phyloP scores from a whole-genome alignment of 2,113 vertebrate genomes.

The Australoheros scitulus region DNA sequence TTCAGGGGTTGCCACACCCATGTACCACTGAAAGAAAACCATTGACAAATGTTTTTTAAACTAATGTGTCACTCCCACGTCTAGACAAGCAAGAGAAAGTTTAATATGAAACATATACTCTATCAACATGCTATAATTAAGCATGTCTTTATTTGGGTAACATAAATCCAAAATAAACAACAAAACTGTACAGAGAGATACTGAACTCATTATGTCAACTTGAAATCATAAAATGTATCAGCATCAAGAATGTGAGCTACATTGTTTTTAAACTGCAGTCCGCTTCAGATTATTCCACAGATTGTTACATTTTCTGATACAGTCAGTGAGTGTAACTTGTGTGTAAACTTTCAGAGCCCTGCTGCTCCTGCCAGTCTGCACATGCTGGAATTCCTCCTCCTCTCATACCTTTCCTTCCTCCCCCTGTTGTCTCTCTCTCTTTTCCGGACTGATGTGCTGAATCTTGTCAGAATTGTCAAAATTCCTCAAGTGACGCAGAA shows the following conservation, averaged over 20 bases:
- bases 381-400: conserved; percentile 60
- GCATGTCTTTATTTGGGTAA: not conserved
- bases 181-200: not conserved
- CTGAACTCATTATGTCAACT: not conserved
- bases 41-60: not conserved
- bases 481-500: conserved; percentile 36
- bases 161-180: not conserved
- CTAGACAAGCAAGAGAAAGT: not conserved
- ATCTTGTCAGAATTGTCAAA: conserved; percentile 57
- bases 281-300: conserved; percentile 10
- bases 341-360: not conserved
- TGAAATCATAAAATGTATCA: not conserved
- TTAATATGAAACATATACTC: not conserved
- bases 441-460: conserved; percentile 42
- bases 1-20: not conserved
- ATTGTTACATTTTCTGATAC: conserved; percentile 7
- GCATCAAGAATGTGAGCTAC: not conserved
- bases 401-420: not conserved
- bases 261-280: not conserved
- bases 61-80: not conserved
- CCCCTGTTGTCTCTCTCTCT: not conserved
- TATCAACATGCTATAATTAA: not conserved
- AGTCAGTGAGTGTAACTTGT: not conserved
- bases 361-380: conserved; percentile 46
- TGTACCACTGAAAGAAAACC: not conserved